phyloP scores from a whole-genome alignment of 2,797 vertebrate species.

The Danio jaintianensis region DNA sequence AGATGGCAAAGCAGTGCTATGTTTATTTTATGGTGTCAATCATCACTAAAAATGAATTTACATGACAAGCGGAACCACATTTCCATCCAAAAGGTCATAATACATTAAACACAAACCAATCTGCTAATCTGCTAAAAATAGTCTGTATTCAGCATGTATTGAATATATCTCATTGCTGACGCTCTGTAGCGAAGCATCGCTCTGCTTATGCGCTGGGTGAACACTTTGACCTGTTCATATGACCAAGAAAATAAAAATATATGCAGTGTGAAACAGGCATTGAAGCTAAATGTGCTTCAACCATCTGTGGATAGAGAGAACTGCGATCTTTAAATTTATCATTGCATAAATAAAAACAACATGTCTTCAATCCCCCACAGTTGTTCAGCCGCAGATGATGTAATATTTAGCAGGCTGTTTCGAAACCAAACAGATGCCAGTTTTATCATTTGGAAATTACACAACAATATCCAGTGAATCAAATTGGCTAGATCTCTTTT shows the following conservation, averaged over 20 bases:
- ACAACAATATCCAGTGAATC: background rate
- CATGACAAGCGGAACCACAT: background rate
- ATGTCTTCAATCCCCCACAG: constrained; percentile 1
- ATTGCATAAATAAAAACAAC: constrained; percentile 5
- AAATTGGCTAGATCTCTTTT: background rate
- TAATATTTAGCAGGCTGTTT: constrained; percentile 13
- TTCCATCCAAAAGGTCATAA: background rate
- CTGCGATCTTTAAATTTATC: constrained; percentile 7
- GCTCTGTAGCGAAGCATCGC: background rate
- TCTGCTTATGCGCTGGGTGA: background rate
- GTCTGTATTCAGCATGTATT: background rate
- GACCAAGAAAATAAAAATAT: background rate
- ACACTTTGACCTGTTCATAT: background rate
- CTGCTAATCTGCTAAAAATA: background rate
- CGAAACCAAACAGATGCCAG: constrained; percentile 10
- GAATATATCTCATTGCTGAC: background rate
- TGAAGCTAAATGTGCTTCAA: constrained; percentile 10
- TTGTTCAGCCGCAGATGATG: constrained; percentile 5
- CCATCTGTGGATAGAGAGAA: constrained; percentile 21
- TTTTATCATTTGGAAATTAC: constrained; percentile 9
- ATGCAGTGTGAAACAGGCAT: constrained; percentile 8
- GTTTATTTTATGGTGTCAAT: too few species aligned
- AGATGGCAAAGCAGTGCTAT: too few species aligned
- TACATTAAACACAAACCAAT: background rate
- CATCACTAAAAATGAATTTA: background rate